phyloP scores from a whole-genome alignment of 2,797 vertebrate genomes.

The Huso huso region DNA sequence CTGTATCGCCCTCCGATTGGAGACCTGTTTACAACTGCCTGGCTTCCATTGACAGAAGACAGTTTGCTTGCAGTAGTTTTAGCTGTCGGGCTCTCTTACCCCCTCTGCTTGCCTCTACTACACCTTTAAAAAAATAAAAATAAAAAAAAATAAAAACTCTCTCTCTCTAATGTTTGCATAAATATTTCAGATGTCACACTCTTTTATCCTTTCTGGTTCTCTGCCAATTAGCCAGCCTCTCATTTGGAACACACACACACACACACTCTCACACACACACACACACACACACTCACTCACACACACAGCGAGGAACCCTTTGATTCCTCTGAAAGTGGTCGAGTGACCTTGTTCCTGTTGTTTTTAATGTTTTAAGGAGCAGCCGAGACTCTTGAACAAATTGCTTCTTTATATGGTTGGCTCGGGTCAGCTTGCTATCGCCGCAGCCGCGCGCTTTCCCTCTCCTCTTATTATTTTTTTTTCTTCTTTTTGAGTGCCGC shows the following conservation, averaged over 20 bases:
- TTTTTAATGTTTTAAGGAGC: conserved; percentile 49
- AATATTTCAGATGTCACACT: conserved; percentile 48
- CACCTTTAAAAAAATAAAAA: too few relatives aligned
- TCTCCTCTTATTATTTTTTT: neutral
- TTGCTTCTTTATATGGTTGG: conserved; percentile 52
- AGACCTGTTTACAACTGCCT: too few relatives aligned
- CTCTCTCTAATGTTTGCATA: conserved; percentile 36
- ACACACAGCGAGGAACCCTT: conserved; percentile 33
- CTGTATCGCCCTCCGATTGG: too few relatives aligned
- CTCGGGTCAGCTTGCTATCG: conserved; percentile 67
- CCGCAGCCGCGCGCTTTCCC: conserved; percentile 50
- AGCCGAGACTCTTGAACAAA: conserved; percentile 60
- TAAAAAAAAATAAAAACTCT: too few relatives aligned
- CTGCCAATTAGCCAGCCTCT: conserved; percentile 51
- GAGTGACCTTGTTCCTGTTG: conserved; percentile 46
- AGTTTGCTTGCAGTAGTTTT: too few relatives aligned
- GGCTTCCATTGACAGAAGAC: too few relatives aligned
- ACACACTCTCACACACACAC: conserved; percentile 25
- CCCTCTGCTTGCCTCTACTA: too few relatives aligned
- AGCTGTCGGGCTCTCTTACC: too few relatives aligned
- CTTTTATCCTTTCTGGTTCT: conserved; percentile 48
- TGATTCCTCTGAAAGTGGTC: conserved; percentile 34
- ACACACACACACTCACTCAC: too few relatives aligned
- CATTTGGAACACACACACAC: conserved; percentile 13
- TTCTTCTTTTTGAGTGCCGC: conserved; percentile 34